These are phyloP conservation scores for Campoletis raptor DNA, from an alignment of 2,888 invertebrate species.

Conservation along the genomic window DNA sequence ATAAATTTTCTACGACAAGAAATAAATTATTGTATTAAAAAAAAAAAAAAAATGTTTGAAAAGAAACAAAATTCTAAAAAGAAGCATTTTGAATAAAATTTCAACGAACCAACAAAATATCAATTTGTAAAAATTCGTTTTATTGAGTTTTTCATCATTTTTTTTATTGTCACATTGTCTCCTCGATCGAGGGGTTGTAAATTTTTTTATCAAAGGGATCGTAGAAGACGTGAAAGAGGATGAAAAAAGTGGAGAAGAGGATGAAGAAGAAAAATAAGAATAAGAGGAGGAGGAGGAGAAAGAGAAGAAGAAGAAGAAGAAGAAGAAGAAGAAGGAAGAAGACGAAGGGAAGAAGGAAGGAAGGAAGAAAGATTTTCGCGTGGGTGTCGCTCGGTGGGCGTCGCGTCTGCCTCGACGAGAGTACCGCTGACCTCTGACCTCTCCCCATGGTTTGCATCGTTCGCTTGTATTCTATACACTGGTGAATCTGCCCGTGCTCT, in stretches of 20 bases:
- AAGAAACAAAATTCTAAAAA: not conserved
- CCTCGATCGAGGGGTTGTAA: not conserved
- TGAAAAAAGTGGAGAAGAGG: conserved; percentile 6
- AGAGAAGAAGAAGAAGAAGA: conserved; percentile 59
- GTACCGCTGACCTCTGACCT: conserved; percentile 83
- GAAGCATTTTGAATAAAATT: too few species aligned
- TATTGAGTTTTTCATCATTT: conserved; percentile 5
- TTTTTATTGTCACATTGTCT: not conserved
- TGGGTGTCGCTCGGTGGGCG: conserved; percentile 85
- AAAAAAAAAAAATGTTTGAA: too few species aligned
- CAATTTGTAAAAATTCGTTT: not conserved
- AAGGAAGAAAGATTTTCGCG: conserved; percentile 78
- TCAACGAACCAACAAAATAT: not conserved
- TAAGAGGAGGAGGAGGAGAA: conserved; percentile 11
- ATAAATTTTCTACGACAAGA: not conserved
- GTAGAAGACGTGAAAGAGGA: not conserved
- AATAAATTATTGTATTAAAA: too few species aligned
- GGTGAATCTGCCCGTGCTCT: conserved; percentile 60
- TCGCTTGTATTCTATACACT: conserved; percentile 30
- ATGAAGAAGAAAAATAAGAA: not conserved
- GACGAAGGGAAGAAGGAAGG: conserved; percentile 68
- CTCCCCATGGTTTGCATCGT: conserved; percentile 62
- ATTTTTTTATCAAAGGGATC: not conserved
- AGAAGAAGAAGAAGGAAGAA: conserved; percentile 64
- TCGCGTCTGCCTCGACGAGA: conserved; percentile 83